These are phyloP conservation scores for Mythimna pallens DNA, from an alignment of 2,888 invertebrate species.

Conservation along the genomic window DNA sequence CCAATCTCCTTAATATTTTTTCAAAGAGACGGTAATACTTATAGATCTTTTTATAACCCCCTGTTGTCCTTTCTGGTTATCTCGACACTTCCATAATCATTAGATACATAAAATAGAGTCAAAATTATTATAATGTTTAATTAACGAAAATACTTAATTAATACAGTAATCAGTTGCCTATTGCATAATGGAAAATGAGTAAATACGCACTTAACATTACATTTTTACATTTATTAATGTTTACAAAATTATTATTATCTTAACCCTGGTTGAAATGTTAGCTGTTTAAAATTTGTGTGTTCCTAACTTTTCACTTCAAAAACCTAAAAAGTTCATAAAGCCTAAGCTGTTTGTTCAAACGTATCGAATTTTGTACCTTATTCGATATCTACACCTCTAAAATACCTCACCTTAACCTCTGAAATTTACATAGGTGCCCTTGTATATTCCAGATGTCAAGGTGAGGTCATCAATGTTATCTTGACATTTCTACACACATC, in stretches of 20 bases:
- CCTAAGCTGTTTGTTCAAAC: background rate
- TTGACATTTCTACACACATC: background rate
- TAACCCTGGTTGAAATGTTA: constrained; percentile 16
- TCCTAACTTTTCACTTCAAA: background rate
- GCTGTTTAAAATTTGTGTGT: constrained; percentile 14
- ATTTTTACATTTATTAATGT: constrained; percentile 38
- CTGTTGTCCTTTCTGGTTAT: constrained; percentile 42
- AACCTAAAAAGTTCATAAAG: background rate
- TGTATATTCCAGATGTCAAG: no score
- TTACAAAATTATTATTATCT: constrained; percentile 36
- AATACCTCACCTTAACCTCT: background rate
- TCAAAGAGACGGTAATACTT: no score
- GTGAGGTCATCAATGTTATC: background rate
- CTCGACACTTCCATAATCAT: constrained; percentile 43
- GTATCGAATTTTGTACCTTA: background rate
- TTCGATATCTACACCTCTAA: background rate
- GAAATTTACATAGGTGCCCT: no score
- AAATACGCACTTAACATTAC: constrained; percentile 47
- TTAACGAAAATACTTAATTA: constrained; percentile 49
- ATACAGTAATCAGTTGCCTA: constrained; percentile 54
- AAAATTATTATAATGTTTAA: constrained; percentile 32
- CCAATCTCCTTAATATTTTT: background rate
- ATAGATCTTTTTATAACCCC: background rate
- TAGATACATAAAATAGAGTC: constrained; percentile 12
- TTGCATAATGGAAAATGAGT: constrained; percentile 60